Conservation (phyloP, 2,888 invertebrate genomes). For the Onchidella celtica region DNA sequence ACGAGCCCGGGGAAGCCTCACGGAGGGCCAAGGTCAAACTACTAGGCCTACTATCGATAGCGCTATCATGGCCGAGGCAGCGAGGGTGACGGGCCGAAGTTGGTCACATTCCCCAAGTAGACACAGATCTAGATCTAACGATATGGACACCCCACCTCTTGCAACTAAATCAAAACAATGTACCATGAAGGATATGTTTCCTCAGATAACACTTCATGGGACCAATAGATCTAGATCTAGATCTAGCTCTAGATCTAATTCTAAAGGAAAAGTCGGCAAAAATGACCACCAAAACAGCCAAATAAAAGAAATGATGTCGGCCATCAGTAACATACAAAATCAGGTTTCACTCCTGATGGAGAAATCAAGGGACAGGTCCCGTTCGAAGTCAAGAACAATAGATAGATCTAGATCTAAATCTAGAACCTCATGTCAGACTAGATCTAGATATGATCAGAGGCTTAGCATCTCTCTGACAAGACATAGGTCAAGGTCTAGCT, state of each 20-base stretch:
- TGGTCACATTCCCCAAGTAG: background rate
- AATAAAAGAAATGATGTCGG: background rate
- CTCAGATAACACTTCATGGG: background rate
- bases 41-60: background rate
- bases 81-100: background rate
- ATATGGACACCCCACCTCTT: background rate
- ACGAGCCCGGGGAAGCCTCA: background rate
- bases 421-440: background rate
- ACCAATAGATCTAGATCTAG: background rate
- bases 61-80: background rate
- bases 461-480: background rate
- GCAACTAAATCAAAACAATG: background rate
- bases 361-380: background rate
- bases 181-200: background rate
- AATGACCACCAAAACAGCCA: background rate
- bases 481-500: background rate
- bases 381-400: too few species aligned
- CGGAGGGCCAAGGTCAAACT: background rate
- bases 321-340: background rate
- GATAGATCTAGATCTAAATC: background rate
- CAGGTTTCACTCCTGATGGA: background rate
- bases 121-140: background rate
- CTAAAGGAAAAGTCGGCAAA: too few species aligned
- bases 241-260: too few species aligned
- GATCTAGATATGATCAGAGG: too few species aligned